Percentiles rank a stretch among this genome's conserved stretches.
Evolutionary conservation across 1,140 invertebrate species (phyloP).

Genomic region (Tetraneura akinire): DNA sequence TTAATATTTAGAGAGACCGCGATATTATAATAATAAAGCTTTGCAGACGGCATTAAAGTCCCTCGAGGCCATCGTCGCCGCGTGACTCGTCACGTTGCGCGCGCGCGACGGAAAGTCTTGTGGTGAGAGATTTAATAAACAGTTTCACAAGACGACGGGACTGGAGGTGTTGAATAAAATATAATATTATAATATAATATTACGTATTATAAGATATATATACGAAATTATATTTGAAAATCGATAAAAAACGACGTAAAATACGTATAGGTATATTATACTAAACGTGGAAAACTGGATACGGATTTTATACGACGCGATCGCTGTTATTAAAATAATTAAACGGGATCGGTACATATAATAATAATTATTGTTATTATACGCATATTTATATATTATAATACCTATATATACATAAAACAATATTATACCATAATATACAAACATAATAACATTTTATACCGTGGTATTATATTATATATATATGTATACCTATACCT

Average conservation of each 20-base stretch:
- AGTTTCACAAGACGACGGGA: too few relatives aligned
- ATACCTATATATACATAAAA: background rate
- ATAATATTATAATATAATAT: too few relatives aligned
- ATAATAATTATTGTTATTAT: conserved; percentile 46
- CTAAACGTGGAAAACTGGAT: too few relatives aligned
- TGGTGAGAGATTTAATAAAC: too few relatives aligned
- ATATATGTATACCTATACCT: background rate
- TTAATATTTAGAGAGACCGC: too few relatives aligned
- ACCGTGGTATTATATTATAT: background rate
- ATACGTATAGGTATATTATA: background rate
- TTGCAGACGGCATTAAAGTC: background rate
- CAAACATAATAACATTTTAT: too few relatives aligned
- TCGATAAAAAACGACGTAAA: background rate
- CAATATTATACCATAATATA: background rate
- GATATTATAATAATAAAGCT: too few relatives aligned
- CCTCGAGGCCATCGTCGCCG: background rate
- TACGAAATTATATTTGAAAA: background rate
- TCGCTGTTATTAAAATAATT: conserved; percentile 28
- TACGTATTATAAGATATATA: too few relatives aligned
- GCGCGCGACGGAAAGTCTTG: too few relatives aligned
- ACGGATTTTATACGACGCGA: background rate
- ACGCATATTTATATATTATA: background rate
- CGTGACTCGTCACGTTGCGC: too few relatives aligned
- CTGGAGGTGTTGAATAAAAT: too few relatives aligned
- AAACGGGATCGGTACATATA: conserved; percentile 25